Evolutionary conservation across 1,140 invertebrate genomes (phyloP).

Genomic region (Planococcus citri): DNA sequence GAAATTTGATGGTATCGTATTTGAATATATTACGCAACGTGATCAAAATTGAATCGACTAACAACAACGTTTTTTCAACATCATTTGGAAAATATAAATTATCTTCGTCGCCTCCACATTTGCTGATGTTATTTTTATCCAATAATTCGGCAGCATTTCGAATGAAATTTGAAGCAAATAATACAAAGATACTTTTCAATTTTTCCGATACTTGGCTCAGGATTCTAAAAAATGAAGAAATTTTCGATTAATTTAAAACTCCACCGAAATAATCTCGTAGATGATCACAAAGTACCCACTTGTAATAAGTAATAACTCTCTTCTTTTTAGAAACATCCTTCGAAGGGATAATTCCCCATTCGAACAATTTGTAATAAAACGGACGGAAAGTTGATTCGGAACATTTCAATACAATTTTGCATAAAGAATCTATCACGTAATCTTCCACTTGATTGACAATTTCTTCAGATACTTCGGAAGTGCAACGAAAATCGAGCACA

Average conservation of each 20-base stretch:
- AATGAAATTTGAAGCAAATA: constrained; percentile 76
- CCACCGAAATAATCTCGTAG: too few relatives aligned
- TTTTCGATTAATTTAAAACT: constrained; percentile 5
- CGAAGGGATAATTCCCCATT: constrained; percentile 56
- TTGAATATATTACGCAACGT: constrained; percentile 65
- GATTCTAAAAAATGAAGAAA: constrained; percentile 44
- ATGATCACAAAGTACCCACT: constrained; percentile 31
- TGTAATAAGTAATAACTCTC: constrained; percentile 63
- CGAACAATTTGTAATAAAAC: constrained; percentile 71
- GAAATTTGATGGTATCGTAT: constrained; percentile 60
- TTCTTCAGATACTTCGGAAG: constrained; percentile 31
- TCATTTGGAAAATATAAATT: constrained; percentile 18
- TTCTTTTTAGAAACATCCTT: constrained; percentile 40
- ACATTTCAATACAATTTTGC: constrained; percentile 57
- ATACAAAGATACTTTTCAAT: constrained; percentile 73
- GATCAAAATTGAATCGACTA: constrained; percentile 29
- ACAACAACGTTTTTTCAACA: constrained; percentile 22
- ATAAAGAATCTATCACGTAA: constrained; percentile 20
- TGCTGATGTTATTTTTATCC: constrained; percentile 34
- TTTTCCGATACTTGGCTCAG: constrained; percentile 62
- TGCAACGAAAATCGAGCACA: constrained; percentile 54
- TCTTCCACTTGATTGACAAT: constrained; percentile 21
- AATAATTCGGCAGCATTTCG: constrained; percentile 62
- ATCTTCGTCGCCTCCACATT: constrained; percentile 21
- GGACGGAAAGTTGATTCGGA: constrained; percentile 78